phyloP scores from a whole-genome alignment of 2,888 invertebrate genomes.

The Cephus spinipes region DNA sequence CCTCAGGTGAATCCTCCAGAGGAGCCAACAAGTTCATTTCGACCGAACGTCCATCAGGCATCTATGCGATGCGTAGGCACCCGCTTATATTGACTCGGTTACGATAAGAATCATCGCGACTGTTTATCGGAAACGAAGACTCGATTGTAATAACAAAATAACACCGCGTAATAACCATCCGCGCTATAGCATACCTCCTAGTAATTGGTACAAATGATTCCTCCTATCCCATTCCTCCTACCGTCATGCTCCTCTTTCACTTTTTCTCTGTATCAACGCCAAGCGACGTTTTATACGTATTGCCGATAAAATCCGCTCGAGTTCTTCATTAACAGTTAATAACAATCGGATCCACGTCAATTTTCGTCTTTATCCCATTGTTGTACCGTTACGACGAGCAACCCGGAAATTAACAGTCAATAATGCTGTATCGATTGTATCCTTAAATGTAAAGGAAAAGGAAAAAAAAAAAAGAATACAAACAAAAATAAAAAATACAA shows the following conservation, averaged over 20 bases:
- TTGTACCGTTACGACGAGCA: background rate
- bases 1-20: background rate
- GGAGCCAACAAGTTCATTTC: background rate
- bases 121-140: background rate
- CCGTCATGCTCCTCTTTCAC: background rate
- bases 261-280: background rate
- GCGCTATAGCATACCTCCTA: background rate
- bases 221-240: background rate
- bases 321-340: background rate
- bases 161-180: background rate
- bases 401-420: background rate
- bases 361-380: background rate
- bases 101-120: background rate
- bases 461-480: background rate
- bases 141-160: background rate
- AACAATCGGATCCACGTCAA: background rate
- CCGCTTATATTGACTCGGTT: background rate
- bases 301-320: background rate
- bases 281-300: background rate
- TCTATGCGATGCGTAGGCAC: background rate
- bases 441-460: background rate
- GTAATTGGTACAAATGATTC: background rate
- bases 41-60: background rate
- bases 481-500: background rate
- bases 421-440: background rate